These are phyloP conservation scores for Bovichtus variegatus DNA, from an alignment of 2,797 vertebrate species.

Conservation along the genomic window DNA sequence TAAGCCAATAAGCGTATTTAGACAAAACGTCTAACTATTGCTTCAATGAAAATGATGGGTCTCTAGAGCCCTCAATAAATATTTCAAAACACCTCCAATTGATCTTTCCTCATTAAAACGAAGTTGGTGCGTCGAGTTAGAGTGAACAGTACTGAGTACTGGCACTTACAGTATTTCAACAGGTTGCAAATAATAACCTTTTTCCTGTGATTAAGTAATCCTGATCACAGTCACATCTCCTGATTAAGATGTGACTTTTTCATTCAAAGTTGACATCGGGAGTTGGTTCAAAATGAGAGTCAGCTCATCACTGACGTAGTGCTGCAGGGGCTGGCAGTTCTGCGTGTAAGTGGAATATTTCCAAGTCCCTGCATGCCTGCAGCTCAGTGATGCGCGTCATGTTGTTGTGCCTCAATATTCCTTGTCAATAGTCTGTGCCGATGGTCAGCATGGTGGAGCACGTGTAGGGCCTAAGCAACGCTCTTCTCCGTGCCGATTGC, in stretches of 20 bases:
- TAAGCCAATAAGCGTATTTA: not conserved
- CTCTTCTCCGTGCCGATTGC: slow-evolving; percentile 4
- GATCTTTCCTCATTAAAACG: too few relatives aligned
- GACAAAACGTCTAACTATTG: not conserved
- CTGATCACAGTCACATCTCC: too few relatives aligned
- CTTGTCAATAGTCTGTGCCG: not conserved
- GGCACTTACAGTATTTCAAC: too few relatives aligned
- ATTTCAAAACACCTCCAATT: not conserved
- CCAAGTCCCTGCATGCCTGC: not conserved
- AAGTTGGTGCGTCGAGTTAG: too few relatives aligned
- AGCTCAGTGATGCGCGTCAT: slow-evolving; percentile 12
- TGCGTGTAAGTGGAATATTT: slow-evolving; percentile 2
- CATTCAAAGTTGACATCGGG: too few relatives aligned
- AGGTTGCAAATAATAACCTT: not conserved
- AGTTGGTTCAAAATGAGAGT: not conserved
- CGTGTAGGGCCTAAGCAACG: not conserved
- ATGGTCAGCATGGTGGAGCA: slow-evolving; percentile 1
- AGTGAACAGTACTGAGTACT: too few relatives aligned
- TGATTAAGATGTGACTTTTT: too few relatives aligned
- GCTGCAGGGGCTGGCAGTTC: slow-evolving; percentile 34
- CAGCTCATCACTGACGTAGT: slow-evolving; percentile 9
- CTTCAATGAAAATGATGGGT: not conserved
- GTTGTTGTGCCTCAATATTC: slow-evolving; percentile 10
- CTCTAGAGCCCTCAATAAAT: not conserved
- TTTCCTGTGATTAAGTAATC: not conserved